These are phyloP conservation scores for Agrotis exclamationis DNA, from an alignment of 2,888 invertebrate genomes.

Conservation along the genomic window DNA sequence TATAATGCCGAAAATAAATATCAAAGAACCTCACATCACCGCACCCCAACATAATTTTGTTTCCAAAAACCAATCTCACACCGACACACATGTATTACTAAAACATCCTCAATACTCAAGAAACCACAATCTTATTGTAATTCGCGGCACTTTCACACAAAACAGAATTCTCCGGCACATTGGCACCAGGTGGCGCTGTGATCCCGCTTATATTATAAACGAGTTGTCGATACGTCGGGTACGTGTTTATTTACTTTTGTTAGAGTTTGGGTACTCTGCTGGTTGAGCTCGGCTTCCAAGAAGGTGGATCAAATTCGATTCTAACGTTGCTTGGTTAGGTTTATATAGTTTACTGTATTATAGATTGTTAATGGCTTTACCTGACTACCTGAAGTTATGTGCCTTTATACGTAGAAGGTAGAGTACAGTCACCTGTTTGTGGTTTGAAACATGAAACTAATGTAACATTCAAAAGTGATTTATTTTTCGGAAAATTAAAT, in stretches of 20 bases:
- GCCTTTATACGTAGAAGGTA: neutral
- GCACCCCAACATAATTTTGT: slow-evolving; percentile 9
- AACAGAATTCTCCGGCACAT: slow-evolving; percentile 33
- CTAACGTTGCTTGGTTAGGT: neutral
- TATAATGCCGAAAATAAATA: neutral
- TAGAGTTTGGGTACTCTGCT: slow-evolving; percentile 20
- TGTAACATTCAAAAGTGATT: no score
- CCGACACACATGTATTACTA: slow-evolving; percentile 33
- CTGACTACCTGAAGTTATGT: neutral
- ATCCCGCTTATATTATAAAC: slow-evolving; percentile 61
- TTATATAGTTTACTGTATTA: no score
- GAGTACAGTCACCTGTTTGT: no score
- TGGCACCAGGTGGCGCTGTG: slow-evolving; percentile 56
- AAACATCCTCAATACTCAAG: slow-evolving; percentile 29
- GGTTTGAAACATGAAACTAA: no score
- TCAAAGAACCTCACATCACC: neutral
- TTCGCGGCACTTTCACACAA: slow-evolving; percentile 43
- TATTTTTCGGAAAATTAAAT: no score
- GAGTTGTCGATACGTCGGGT: slow-evolving; percentile 36
- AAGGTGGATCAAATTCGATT: neutral
- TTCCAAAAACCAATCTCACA: slow-evolving; percentile 34
- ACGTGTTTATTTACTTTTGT: slow-evolving; percentile 61
- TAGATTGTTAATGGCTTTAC: neutral
- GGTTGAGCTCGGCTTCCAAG: neutral
- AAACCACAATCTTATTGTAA: slow-evolving; percentile 58